These are phyloP conservation scores for Siniperca undulata DNA, from an alignment of 2,797 vertebrate genomes.

Conservation along the genomic window DNA sequence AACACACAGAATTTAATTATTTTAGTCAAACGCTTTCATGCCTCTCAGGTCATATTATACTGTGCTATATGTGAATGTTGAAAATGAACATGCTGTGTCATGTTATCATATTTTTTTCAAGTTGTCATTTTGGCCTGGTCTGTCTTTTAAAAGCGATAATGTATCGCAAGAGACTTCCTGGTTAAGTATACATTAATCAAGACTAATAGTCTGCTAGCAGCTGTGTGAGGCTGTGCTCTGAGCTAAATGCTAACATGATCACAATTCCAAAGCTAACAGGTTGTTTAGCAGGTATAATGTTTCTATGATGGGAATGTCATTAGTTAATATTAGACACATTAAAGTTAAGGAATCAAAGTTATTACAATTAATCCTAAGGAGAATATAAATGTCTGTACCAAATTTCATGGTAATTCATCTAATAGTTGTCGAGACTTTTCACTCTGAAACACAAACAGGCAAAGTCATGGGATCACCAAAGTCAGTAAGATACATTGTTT, in stretches of 20 bases:
- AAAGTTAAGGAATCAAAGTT: background rate
- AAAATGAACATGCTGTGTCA: background rate
- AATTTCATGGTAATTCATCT: background rate
- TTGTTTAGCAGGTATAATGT: background rate
- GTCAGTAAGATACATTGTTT: background rate
- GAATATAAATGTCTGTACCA: background rate
- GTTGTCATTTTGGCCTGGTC: background rate
- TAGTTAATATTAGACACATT: background rate
- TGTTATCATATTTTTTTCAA: background rate
- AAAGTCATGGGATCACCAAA: background rate
- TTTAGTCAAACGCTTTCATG: background rate
- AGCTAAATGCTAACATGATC: background rate
- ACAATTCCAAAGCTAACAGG: background rate
- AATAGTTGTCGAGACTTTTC: background rate
- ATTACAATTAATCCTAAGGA: background rate
- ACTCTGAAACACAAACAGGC: background rate
- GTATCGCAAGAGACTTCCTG: background rate
- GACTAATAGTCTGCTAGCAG: no score
- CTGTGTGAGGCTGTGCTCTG: background rate
- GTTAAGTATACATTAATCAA: background rate
- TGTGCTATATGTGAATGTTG: background rate
- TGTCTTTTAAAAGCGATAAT: background rate
- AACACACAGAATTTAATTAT: no score
- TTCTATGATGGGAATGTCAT: background rate
- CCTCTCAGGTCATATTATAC: background rate